Evolutionary conservation across 2,113 vertebrate species (phyloP), one percentile per base, ranked within the genome.

Genomic region (Pitta sordida): DNA sequence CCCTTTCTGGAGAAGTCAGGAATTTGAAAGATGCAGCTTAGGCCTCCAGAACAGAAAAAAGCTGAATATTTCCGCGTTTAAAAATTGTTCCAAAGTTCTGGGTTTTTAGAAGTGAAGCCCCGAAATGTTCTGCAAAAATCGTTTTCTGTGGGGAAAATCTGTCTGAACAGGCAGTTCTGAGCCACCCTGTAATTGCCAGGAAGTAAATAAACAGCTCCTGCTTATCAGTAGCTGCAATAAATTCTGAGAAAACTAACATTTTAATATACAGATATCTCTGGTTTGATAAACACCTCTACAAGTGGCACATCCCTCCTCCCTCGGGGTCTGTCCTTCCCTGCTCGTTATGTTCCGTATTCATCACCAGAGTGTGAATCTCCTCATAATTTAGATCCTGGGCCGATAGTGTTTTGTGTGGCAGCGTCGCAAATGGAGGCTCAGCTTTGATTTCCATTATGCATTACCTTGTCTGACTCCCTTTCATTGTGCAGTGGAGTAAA

Each of bases 391-490:
- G 91, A 86, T 60, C 26, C 84, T 2, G 26, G 46, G 84, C 82
- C 8, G 87, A 91, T 83, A 63, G 59, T 15, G 49, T 79, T 82
- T 34, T 67, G 90, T 34, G 13, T 43, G 44, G 65, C 58, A 11
- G 6, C 12, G 22, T 27, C 46, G 32, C 86, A 84, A 75, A 92
- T 93, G 88, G 83, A 60, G 64, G 70, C 32, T 60, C 80, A 36
- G 52, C 94, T 97, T 91, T 92, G 90, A 95, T 95, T 96, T 94
- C 93, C 90, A 86, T 95, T 90, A 74, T 68, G 83, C 84, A 56
- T 93, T 91, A 59, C 93, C 91, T 92, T 60, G 63, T 83, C 90
- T 86, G 81, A 83, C 92, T 95, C 93, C 91, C 39, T 93, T 86
- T 85, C 30, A 69, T 83, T 65, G 83, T 88, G 80, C 92, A 44